Conservation (phyloP, 2,113 vertebrate genomes). For the Melanostigma gelatinosum region DNA sequence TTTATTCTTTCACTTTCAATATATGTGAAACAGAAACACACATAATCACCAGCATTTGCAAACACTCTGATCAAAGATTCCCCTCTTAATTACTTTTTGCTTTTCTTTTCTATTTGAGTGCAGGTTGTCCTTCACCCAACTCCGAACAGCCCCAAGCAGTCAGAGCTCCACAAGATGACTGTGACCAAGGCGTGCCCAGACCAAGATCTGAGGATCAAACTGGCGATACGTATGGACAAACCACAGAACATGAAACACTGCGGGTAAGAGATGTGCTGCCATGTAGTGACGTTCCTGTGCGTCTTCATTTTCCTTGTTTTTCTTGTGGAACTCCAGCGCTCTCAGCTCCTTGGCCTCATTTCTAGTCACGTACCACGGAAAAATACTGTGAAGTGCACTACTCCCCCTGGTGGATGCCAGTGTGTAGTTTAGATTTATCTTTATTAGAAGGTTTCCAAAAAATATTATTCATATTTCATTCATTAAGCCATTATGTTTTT, state of each 20-base stretch:
- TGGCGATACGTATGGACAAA: slow-evolving; percentile 98
- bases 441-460: not conserved
- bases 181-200: slow-evolving; percentile 98
- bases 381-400: slow-evolving; percentile 69
- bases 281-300: slow-evolving; percentile 7
- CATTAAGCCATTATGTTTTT: not conserved
- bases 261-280: slow-evolving; percentile 85
- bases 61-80: slow-evolving; percentile 48
- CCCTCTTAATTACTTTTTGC: slow-evolving; percentile 3
- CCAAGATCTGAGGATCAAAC: slow-evolving; percentile 98
- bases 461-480: not conserved
- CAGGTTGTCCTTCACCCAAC: slow-evolving; percentile 97
- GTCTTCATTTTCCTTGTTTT: slow-evolving; percentile 49
- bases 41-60: slow-evolving; percentile 35
- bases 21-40: slow-evolving; percentile 21
- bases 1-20: slow-evolving; percentile 58
- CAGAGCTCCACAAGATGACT: slow-evolving; percentile 98
- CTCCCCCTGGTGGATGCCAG: slow-evolving; percentile 73
- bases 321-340: slow-evolving; percentile 47
- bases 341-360: slow-evolving; percentile 77
- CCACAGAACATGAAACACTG: slow-evolving; percentile 99
- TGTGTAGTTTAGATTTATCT: slow-evolving; percentile 27
- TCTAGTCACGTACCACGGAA: slow-evolving; percentile 70
- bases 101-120: slow-evolving; percentile 27
- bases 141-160: slow-evolving; percentile 97